Evolutionary conservation across 2,888 invertebrate genomes (phyloP), one percentile per base, ranked within the genome.

Genomic region (Drosophila acutilabella): DNA sequence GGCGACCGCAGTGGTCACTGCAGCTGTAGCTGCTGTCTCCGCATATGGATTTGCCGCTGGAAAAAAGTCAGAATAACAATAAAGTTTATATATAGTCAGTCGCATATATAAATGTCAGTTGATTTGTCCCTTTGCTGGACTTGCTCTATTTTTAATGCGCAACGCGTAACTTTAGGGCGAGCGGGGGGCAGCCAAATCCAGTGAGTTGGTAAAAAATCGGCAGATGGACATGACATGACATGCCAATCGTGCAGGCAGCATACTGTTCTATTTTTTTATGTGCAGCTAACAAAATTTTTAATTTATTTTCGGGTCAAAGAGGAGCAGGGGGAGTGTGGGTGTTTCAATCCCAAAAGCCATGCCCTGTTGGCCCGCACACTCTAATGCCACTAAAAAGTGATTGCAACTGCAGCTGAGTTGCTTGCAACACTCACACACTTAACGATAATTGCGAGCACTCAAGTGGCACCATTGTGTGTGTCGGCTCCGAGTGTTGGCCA

Each of bases 381-480:
- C 11, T 23, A 14, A 10, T 42, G 40, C 11, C 23, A 26, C 36
- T 36, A 60, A 59, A 53, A 68, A 64, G 14, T 54, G 64, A 79
- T 81, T 77, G 73, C 67, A 36, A 38, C 26, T 58, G 72, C 69
- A 74, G 73, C 67, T 80, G 23, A 73, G 47, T 64, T 67, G 23
- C 33, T 64, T 53, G 30, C 71, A 64, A 78, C 71, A 85, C 69
- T 77, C 74, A 62, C 77, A 80, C 70, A 76, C 75, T 79, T 76
- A 79, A 65, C 75, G 82, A 84, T 84, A 84, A 84, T 84, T 84
- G 83, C 87, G 41, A 76, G 88, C 88, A 84, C 89, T 84, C 88
- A 84, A 89, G 89, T 78, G 81, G 71, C 73, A 79, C 81, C 76
- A 84, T 84, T 84, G 89, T 80, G 47, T 10, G 26, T 41, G 58